Percentiles rank a stretch among this genome's conserved stretches.
Conservation (phyloP, 1,140 invertebrate genomes). For the Heliothis subflexa region DNA sequence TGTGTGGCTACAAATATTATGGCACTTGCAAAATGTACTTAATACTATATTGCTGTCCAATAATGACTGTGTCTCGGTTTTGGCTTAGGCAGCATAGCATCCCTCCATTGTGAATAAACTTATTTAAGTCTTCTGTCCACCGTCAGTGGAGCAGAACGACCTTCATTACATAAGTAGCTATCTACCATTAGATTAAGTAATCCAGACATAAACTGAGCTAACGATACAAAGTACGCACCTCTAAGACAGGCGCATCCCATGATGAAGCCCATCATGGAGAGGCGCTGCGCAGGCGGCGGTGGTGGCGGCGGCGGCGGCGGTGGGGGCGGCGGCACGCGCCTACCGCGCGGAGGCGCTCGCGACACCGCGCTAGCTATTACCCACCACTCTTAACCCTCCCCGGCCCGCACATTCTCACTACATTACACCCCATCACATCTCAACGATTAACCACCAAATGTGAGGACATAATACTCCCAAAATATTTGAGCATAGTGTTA, state of each 20-base stretch:
- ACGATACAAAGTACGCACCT: constrained; percentile 87
- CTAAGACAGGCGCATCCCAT: constrained; percentile 96
- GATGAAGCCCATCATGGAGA: constrained; percentile 94
- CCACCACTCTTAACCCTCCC: constrained; percentile 68
- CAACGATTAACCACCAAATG: constrained; percentile 14
- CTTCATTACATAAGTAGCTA: no score
- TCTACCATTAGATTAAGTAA: no score
- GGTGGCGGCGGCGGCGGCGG: constrained; percentile 64
- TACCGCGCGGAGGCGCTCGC: constrained; percentile 81
- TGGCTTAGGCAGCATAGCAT: no score
- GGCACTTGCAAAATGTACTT: no score
- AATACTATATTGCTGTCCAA: no score
- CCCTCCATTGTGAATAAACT: no score
- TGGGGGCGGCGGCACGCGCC: constrained; percentile 75
- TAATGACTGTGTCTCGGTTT: no score
- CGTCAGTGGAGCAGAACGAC: no score
- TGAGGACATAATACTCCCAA: not conserved
- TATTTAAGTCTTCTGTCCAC: no score
- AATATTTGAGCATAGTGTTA: constrained; percentile 16
- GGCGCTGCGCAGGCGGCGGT: constrained; percentile 78
- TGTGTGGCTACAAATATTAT: no score
- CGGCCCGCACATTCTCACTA: constrained; percentile 30
- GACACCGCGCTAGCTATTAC: constrained; percentile 75
- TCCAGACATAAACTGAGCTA: not conserved
- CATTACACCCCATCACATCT: constrained; percentile 23